Base-by-base conservation (phyloP, 2,888 invertebrate species). In the Drosophila lacicola region DNA sequence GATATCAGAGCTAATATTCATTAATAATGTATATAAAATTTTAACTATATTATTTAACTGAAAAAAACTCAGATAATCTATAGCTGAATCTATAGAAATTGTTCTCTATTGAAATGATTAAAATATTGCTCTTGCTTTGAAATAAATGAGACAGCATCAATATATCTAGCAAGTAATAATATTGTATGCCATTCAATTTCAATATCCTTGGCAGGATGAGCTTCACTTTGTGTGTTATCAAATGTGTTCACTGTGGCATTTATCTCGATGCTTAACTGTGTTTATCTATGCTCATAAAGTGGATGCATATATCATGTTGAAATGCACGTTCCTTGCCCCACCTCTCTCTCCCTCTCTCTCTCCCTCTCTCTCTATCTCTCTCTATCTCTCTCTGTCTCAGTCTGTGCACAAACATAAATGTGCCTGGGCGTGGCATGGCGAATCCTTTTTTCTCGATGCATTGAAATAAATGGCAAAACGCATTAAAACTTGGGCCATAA, bases 381-480 rank as follows among this genome's bases (percentile, higher is more conserved):
- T 39, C 17, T 25, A 1, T 33, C 36, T 33, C 13, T 45, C 0
- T 57, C 13, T 39, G 37, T 41, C 21, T 25, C n/a, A 41, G 10
- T 46, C 55, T 29, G n/a, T 34, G 42, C 46, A 25, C 45, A 39
- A 39, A 61, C 46, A 61, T 46, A 61, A 39, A 61, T 53, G 37
- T 63, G 44, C 29, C 29, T 67, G 71, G 72, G 80, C 73, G 77
- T 82, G 73, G 82, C 86, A 58, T 51, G 36, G 17, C 39, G 62
- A 50, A 70, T 87, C 81, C 78, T 74, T 74, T 84, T 60, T 66
- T 9, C 25, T 39, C 72, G 56, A 64, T 88, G 82, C 88, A 82
- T 88, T 85, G 88, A 85, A 82, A 82, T 88, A 83, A 83, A 83
- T 88, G 80, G 83, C 70, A 88, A 80, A 80, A 80, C 74, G 86